Evolutionary conservation across 2,113 vertebrate species (phyloP), one percentile per base, ranked within the genome.

Genomic region (Callochromis pleurospilus): DNA sequence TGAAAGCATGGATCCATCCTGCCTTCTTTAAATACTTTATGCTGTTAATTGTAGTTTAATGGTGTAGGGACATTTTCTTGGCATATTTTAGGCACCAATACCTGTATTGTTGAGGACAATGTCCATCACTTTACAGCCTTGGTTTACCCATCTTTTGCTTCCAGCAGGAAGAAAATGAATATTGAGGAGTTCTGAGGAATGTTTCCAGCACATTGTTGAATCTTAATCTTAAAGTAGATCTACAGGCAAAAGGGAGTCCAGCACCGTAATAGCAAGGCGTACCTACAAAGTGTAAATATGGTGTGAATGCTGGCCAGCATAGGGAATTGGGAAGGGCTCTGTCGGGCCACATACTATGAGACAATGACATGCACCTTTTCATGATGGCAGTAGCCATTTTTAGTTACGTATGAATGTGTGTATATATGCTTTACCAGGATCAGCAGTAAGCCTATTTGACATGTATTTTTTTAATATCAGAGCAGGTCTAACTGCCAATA

Each of bases 401-500:
- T 65, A 29, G 56, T 62, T 13, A 24, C 15, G 24, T 62, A 26
- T 81, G n/a, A 81, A 56, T 47, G 26, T 81, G 26, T 51, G 6
- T 56, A 31, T 24, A 55, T 56, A 42, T 38, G 68, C 81, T 91
- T 83, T 38, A 85, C 38, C 26, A 6, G 42, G 80, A 92, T 77
- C 86, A 84, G 83, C 87, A 88, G 80, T 79, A 73, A 75, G 85
- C 38, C 75, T 68, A 68, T 91, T 90, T 94, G 73, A 93, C 91
- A 88, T 77, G 51, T 51, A 80, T 87, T 93, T 93, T 62, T 60
- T 93, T 87, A 7, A 91, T 82, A 86, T 90, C 89, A 87, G 65
- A 93, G 80, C 84, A 79, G 47, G 82, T 92, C 92, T 90, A 90
- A 94, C 92, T 93, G 84, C 86, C 91, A 94, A 91, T 86, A 89